Evolutionary conservation across 2,888 invertebrate genomes (phyloP).

Genomic region (Crocallis elinguaria): DNA sequence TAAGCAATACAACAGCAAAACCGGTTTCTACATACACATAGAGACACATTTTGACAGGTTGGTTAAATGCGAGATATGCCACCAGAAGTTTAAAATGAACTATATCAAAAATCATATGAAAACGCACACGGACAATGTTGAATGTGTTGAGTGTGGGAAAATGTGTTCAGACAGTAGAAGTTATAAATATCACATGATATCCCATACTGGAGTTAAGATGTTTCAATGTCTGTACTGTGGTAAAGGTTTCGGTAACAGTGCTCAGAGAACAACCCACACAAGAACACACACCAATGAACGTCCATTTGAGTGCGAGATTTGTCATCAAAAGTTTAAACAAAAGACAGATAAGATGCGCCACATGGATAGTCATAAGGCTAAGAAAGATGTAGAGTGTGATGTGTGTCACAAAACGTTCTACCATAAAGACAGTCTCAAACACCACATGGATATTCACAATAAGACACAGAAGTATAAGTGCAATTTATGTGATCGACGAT

Average conservation of each 20-base stretch:
- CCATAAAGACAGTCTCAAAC: constrained; percentile 10
- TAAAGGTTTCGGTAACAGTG: constrained; percentile 29
- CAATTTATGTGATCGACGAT: constrained; percentile 16
- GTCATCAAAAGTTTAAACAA: constrained; percentile 29
- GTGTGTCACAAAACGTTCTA: constrained; percentile 40
- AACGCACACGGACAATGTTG: neutral
- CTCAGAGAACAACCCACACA: constrained; percentile 31
- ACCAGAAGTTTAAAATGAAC: neutral
- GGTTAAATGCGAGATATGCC: constrained; percentile 23
- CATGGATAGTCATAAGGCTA: constrained; percentile 23
- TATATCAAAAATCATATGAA: neutral
- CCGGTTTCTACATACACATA: constrained; percentile 37
- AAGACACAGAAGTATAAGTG: constrained; percentile 36
- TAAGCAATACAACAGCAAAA: constrained; percentile 3
- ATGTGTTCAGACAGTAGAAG: neutral
- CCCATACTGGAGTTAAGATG: constrained; percentile 45
- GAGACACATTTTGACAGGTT: constrained; percentile 37
- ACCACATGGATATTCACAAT: constrained; percentile 40
- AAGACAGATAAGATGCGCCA: constrained; percentile 26
- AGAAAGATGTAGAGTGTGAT: constrained; percentile 37
- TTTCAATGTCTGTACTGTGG: constrained; percentile 53
- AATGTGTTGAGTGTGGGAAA: constrained; percentile 17
- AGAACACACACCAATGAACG: constrained; percentile 37
- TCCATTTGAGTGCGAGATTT: constrained; percentile 35
- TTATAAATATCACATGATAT: constrained; percentile 37